Conservation (phyloP, 2,888 invertebrate genomes). For the Amphimallon solstitiale region DNA sequence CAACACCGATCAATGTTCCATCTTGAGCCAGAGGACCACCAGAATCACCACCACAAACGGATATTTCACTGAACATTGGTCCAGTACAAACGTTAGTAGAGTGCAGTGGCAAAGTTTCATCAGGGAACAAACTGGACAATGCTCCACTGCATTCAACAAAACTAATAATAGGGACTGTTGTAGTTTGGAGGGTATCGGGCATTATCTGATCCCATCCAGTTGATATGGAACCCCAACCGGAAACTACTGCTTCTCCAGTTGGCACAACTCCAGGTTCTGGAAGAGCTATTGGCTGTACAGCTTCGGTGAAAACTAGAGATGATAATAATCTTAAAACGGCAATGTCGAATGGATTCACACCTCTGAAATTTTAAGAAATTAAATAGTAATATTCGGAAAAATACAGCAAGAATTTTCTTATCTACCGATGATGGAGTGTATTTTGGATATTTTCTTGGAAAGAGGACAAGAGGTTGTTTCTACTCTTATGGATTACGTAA, state of each 20-base stretch:
- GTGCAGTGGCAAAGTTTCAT: conserved; percentile 60
- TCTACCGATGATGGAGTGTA: no score
- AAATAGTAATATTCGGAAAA: background rate
- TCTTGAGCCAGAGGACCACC: conserved; percentile 65
- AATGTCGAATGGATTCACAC: conserved; percentile 63
- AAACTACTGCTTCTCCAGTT: conserved; percentile 56
- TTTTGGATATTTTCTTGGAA: no score
- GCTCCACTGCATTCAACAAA: conserved; percentile 61
- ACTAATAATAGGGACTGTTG: conserved; percentile 20
- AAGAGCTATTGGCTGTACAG: conserved; percentile 57
- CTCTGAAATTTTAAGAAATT: conserved; percentile 34
- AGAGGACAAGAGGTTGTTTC: no score
- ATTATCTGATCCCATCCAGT: conserved; percentile 39
- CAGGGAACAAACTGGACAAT: conserved; percentile 58
- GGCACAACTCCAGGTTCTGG: conserved; percentile 52
- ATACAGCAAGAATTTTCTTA: no score
- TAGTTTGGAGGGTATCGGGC: conserved; percentile 56
- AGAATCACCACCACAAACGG: conserved; percentile 68
- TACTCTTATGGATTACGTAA: no score
- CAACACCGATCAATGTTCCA: conserved; percentile 62
- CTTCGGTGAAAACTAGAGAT: conserved; percentile 53
- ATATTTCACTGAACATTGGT: conserved; percentile 50
- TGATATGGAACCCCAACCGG: conserved; percentile 63
- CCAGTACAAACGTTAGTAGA: conserved; percentile 66
- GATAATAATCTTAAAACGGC: conserved; percentile 62